phyloP scores from a whole-genome alignment of 2,888 invertebrate genomes.

The Cylindroiulus punctatus region DNA sequence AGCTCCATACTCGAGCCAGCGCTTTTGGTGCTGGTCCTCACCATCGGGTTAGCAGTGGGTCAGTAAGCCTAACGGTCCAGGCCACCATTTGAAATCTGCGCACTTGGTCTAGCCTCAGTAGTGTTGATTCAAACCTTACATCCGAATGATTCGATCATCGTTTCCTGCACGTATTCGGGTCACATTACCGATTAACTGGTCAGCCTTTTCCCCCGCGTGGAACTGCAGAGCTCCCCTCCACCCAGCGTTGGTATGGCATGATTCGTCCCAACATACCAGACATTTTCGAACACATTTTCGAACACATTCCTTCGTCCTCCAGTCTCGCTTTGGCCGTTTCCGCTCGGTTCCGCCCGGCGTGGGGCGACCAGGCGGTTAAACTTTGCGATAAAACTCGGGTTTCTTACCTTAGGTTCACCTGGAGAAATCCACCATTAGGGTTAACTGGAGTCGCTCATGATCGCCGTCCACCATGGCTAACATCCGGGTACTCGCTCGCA shows the following conservation, averaged over 20 bases:
- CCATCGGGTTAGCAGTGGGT: no score
- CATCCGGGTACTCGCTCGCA: background rate
- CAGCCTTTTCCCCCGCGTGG: background rate
- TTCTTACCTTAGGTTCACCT: background rate
- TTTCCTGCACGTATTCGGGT: background rate
- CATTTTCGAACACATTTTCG: no score
- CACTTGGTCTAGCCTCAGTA: no score
- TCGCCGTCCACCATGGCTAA: background rate
- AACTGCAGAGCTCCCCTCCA: background rate
- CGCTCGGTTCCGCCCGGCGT: background rate
- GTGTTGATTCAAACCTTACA: no score
- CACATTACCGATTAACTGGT: background rate
- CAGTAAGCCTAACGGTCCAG: no score
- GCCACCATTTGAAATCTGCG: no score
- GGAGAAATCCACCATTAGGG: slow-evolving; percentile 14
- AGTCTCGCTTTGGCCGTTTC: background rate
- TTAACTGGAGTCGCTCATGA: background rate
- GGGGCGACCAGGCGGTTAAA: background rate
- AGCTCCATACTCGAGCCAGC: no score
- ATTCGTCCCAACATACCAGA: background rate
- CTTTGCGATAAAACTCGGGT: background rate
- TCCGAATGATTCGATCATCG: no score
- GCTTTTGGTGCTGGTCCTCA: no score
- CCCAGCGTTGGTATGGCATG: background rate
- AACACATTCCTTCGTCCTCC: background rate